These are phyloP conservation scores for Sciurus vulgaris DNA, from an alignment of 2,797 vertebrate genomes.

Conservation along the genomic window DNA sequence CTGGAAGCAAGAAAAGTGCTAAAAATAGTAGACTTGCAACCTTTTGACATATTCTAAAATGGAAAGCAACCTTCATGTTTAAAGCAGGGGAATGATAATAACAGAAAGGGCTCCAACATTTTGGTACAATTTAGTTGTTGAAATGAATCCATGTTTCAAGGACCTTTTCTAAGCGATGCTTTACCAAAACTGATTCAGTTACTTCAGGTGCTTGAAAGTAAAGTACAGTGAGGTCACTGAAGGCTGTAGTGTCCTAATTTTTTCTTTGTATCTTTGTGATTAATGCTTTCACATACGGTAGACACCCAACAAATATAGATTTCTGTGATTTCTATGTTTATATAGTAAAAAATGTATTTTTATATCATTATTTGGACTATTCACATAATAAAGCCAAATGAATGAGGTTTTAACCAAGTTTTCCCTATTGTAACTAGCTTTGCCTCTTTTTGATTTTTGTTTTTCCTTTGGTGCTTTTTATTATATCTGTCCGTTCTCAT, in stretches of 20 bases:
- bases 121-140: not conserved
- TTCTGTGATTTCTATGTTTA: not conserved
- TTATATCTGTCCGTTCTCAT: not conserved
- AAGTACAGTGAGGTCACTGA: not conserved
- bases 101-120: not conserved
- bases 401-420: not conserved
- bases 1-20: not conserved
- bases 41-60: constrained; percentile 43
- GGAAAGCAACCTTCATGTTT: constrained; percentile 26
- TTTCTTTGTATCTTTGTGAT: constrained; percentile 18
- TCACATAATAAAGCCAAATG: constrained; percentile 43
- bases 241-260: not conserved
- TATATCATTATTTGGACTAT: not conserved
- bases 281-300: not conserved
- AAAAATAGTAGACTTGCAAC: not conserved
- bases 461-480: not conserved
- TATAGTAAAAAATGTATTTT: constrained; percentile 41
- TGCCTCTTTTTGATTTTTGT: not conserved
- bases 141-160: not conserved
- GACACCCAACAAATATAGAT: not conserved
- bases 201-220: not conserved
- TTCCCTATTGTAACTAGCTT: not conserved
- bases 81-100: not conserved
- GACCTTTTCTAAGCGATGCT: not conserved
- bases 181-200: not conserved